phyloP scores from a whole-genome alignment of 2,113 vertebrate species.

The Phyllostomus hastatus region DNA sequence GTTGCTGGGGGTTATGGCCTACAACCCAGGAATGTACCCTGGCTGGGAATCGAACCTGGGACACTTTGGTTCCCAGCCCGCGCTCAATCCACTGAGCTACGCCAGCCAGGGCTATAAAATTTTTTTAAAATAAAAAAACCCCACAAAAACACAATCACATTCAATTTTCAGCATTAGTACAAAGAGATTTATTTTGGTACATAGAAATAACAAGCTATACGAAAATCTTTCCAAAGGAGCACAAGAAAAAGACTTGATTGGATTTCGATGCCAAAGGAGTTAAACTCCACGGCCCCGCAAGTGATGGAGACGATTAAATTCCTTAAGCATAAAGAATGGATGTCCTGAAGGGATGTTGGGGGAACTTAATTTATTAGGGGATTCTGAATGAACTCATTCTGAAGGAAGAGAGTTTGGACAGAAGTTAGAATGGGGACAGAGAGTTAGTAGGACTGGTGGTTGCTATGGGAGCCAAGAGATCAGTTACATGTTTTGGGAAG shows the following conservation, averaged over 20 bases:
- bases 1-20: no score
- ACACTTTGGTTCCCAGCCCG: no score
- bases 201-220: neutral
- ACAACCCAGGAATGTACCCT: no score
- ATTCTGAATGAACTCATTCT: neutral
- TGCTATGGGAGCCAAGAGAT: neutral
- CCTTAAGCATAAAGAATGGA: neutral
- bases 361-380: neutral
- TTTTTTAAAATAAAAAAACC: no score
- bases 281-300: neutral
- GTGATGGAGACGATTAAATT: neutral
- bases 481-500: neutral
- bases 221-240: neutral
- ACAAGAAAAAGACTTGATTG: neutral
- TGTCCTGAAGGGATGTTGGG: neutral
- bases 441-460: neutral
- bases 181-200: slow-evolving; percentile 15
- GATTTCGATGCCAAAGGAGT: neutral
- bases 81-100: no score
- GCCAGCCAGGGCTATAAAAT: no score
- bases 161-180: neutral
- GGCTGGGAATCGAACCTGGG: no score
- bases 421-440: neutral
- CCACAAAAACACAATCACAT: neutral
- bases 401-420: neutral